Evolutionary conservation across 1,140 invertebrate species (phyloP).

Genomic region (Drosophila equinoxialis): DNA sequence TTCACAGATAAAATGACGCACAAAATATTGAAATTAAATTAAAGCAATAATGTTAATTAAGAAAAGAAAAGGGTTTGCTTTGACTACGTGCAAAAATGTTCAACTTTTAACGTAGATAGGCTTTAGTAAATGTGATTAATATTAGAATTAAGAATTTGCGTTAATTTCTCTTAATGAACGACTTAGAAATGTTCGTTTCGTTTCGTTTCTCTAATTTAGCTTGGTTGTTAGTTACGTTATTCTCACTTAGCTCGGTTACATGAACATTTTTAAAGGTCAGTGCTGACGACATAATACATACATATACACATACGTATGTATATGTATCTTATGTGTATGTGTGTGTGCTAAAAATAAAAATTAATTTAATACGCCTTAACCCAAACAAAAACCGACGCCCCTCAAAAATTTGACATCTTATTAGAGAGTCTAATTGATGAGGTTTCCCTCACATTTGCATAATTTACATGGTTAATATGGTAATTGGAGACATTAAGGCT

Average conservation of each 20-base stretch:
- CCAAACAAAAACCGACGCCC: not conserved
- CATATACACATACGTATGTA: not conserved
- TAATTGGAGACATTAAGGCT: conserved; percentile 30
- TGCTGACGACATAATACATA: conserved; percentile 51
- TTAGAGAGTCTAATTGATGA: conserved; percentile 59
- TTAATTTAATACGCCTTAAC: conserved; percentile 35
- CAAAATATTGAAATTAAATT: not conserved
- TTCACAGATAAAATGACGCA: conserved; percentile 6
- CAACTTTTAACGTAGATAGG: conserved; percentile 35
- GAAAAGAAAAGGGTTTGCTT: not conserved
- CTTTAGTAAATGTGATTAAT: conserved; percentile 4
- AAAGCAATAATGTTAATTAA: conserved; percentile 5
- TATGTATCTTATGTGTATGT: conserved; percentile 15
- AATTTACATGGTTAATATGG: conserved; percentile 24
- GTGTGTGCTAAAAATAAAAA: conserved; percentile 29
- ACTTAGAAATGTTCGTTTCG: not conserved
- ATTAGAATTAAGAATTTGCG: not conserved
- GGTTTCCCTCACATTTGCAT: not conserved
- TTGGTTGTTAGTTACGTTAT: conserved; percentile 4
- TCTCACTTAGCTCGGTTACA: conserved; percentile 14
- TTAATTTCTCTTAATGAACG: not conserved
- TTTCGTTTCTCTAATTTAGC: conserved; percentile 6
- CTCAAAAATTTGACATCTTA: conserved; percentile 56
- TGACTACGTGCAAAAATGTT: conserved; percentile 68
- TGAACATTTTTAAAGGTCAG: conserved; percentile 52